phyloP scores from a whole-genome alignment of 2,113 vertebrate genomes.

The Pseudorhombus dupliciocellatus region DNA sequence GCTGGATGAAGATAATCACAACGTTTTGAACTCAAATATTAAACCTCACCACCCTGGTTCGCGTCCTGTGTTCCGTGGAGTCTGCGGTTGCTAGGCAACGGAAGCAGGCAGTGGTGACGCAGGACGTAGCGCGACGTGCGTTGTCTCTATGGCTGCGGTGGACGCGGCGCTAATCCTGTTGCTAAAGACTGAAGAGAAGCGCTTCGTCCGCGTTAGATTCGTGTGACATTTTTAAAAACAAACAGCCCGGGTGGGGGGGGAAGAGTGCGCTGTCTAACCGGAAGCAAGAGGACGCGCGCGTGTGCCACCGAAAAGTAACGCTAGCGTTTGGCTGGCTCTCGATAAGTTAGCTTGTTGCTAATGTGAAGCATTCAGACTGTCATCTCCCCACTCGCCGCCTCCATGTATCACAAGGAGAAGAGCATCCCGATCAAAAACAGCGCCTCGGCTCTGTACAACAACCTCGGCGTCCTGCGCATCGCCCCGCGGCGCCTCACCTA shows the following conservation, averaged over 20 bases:
- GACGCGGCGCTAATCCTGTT: constrained; percentile 71
- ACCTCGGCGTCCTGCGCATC: constrained; percentile 87
- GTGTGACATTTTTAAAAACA: neutral
- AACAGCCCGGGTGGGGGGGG: neutral
- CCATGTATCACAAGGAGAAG: constrained; percentile 88
- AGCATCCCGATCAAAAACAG: constrained; percentile 87
- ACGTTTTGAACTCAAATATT: neutral
- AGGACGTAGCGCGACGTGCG: constrained; percentile 20
- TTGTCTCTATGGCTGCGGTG: constrained; percentile 81
- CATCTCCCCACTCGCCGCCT: constrained; percentile 10
- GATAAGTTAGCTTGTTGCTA: constrained; percentile 43
- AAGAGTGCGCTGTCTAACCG: accelerated
- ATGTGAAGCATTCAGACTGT: neutral
- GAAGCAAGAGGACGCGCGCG: neutral
- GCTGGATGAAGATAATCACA: too few species aligned
- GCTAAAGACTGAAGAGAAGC: constrained; percentile 10
- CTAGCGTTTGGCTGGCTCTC: constrained; percentile 1
- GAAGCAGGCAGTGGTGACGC: constrained; percentile 50
- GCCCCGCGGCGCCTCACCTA: constrained; percentile 80
- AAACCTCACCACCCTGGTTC: neutral
- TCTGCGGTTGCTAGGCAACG: constrained; percentile 57
- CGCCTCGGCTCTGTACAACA: constrained; percentile 90
- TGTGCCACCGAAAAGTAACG: neutral
- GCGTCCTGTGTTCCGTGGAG: neutral
- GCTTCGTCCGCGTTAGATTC: neutral